These are phyloP conservation scores for Glomeris marginata DNA, from an alignment of 2,888 invertebrate species.

Conservation along the genomic window DNA sequence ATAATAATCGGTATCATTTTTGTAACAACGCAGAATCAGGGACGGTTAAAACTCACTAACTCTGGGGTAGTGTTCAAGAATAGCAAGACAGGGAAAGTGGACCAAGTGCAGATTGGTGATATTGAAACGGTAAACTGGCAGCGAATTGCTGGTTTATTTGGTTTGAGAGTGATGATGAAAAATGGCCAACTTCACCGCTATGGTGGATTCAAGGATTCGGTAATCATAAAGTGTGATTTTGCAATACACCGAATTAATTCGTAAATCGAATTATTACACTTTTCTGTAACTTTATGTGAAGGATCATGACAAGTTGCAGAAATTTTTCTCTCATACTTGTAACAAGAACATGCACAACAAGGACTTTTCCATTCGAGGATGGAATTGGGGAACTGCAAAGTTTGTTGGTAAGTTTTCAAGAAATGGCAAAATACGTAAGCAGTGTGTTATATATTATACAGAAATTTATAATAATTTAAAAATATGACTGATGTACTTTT, in stretches of 20 bases:
- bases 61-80: constrained; percentile 85
- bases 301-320: constrained; percentile 85
- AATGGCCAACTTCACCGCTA: constrained; percentile 82
- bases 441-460: not conserved
- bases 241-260: not conserved
- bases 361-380: constrained; percentile 87
- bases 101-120: constrained; percentile 67
- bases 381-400: constrained; percentile 98
- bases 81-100: constrained; percentile 89
- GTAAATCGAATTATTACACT: not conserved
- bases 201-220: constrained; percentile 80
- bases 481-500: not conserved
- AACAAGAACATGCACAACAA: constrained; percentile 74
- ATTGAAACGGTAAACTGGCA: constrained; percentile 86
- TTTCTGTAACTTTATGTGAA: constrained; percentile 29
- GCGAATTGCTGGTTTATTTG: constrained; percentile 78
- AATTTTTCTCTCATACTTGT: constrained; percentile 71
- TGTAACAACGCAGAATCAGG: constrained; percentile 55
- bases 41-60: constrained; percentile 80
- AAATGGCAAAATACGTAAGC: not conserved
- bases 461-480: not conserved
- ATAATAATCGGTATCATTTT: constrained; percentile 10
- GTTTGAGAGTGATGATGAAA: constrained; percentile 73
- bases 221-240: constrained; percentile 30
- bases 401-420: constrained; percentile 47